phyloP scores from a whole-genome alignment of 1,140 invertebrate species.

The Homalodisca vitripennis region DNA sequence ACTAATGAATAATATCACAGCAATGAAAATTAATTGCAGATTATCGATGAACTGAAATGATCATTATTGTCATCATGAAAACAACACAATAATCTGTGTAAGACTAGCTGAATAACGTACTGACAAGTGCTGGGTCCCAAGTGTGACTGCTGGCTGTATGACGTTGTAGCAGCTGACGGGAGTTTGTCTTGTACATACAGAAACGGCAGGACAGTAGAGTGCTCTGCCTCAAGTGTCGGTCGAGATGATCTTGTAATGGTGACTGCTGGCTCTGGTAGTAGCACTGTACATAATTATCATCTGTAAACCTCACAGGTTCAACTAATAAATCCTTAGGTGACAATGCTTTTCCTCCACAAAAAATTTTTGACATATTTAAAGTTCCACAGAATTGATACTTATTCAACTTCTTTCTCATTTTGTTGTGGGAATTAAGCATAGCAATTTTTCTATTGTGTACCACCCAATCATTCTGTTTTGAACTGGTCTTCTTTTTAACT shows the following conservation, averaged over 20 bases:
- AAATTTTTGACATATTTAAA: not conserved
- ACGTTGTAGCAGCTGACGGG: not conserved
- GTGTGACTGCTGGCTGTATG: not conserved
- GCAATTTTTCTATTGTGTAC: not conserved
- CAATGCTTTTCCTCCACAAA: not conserved
- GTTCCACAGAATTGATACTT: not conserved
- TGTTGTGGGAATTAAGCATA: not conserved
- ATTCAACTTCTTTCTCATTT: not conserved
- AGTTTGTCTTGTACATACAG: not conserved
- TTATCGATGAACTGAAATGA: not conserved
- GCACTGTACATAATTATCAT: not conserved
- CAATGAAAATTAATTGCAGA: not conserved
- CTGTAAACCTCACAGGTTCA: not conserved
- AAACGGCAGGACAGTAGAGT: not conserved
- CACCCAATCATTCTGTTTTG: not conserved
- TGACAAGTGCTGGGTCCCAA: conserved; percentile 2
- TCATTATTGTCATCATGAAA: not conserved
- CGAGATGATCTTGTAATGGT: not conserved
- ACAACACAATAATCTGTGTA: not conserved
- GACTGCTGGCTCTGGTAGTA: conserved; percentile 7
- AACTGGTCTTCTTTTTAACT: not conserved
- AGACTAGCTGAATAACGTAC: not conserved
- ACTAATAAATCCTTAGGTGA: not conserved
- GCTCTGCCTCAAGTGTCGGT: not conserved
- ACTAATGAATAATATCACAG: not conserved